Base-by-base conservation (phyloP, 1,140 invertebrate genomes). In the Orchesella cincta region DNA sequence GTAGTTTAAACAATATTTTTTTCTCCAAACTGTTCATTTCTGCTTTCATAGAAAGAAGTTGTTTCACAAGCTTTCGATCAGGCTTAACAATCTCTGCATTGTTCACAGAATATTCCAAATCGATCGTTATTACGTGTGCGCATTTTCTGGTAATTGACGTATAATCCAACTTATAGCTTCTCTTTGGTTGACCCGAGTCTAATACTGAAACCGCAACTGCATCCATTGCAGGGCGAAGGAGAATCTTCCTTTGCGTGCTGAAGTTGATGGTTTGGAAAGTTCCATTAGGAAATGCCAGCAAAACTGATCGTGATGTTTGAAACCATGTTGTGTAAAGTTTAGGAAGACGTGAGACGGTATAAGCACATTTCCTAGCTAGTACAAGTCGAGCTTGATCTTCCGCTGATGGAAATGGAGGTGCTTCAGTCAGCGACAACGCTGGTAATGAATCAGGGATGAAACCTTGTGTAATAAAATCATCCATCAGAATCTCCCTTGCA, bases 271-370 rank as follows among this genome's bases (percentile, higher is more conserved):
- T 93, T 95, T 98, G 87, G 79, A 99, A 87, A 8, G 96, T 98
- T 81, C 98, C 98, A 86, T 99, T 99, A 51, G 94, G 98, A 5
- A 99, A 88, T 84, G 97, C 94, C 91, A 99, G 94, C n/a, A 99
- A 93, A 57, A 99, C 98, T 20, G 96, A 96, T 76, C 92, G 92
- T 20, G 92, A 92, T 5, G 97, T 98, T 70, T 98, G 89, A 85
- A 97, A 98, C 97, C 98, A 99, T n/a, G n/a, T n/a, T 62, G 95
- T 93, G 83, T 94, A 91, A 75, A 99, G 86, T 86, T 96, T 96
- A 0, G 98, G 98, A 82, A 98, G 90, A 83, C 97, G 90, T 12
- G 93, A n/a, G n/a, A n/a, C n/a, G n/a, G n/a, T n/a, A n/a, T n/a
- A n/a, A n/a, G n/a, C n/a, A n/a, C n/a, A n/a, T n/a, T n/a, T n/a